phyloP scores from a whole-genome alignment of 2,888 invertebrate species.

The Brenthis daphne region DNA sequence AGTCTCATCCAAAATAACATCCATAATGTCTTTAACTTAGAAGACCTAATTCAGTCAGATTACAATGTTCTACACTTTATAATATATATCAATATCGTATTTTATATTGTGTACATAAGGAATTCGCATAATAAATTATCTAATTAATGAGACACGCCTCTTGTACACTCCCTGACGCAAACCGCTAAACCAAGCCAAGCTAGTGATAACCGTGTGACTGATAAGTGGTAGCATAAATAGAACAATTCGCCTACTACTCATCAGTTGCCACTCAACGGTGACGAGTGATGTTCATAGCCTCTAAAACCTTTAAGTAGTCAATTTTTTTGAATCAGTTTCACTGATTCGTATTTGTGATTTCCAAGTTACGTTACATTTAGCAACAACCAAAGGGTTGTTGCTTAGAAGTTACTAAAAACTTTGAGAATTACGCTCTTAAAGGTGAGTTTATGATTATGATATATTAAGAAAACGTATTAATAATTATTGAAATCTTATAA shows the following conservation, averaged over 20 bases:
- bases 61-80: no score
- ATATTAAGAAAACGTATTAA: no score
- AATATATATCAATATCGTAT: no score
- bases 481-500: background rate
- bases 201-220: conserved; percentile 56
- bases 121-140: no score
- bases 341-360: conserved; percentile 44
- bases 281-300: conserved; percentile 40
- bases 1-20: no score
- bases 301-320: conserved; percentile 33
- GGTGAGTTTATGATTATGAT: conserved; percentile 60
- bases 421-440: conserved; percentile 84
- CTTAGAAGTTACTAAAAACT: conserved; percentile 78
- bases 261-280: conserved; percentile 58
- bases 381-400: conserved; percentile 80
- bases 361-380: conserved; percentile 53
- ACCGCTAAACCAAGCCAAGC: conserved; percentile 27
- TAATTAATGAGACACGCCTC: conserved; percentile 10
- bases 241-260: conserved; percentile 43
- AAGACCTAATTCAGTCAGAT: no score
- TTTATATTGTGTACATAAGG: no score
- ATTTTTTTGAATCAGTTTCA: conserved; percentile 47
- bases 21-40: no score
- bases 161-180: background rate
- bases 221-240: conserved; percentile 67